phyloP scores from a whole-genome alignment of 2,113 vertebrate species.

The Gambusia holbrooki region DNA sequence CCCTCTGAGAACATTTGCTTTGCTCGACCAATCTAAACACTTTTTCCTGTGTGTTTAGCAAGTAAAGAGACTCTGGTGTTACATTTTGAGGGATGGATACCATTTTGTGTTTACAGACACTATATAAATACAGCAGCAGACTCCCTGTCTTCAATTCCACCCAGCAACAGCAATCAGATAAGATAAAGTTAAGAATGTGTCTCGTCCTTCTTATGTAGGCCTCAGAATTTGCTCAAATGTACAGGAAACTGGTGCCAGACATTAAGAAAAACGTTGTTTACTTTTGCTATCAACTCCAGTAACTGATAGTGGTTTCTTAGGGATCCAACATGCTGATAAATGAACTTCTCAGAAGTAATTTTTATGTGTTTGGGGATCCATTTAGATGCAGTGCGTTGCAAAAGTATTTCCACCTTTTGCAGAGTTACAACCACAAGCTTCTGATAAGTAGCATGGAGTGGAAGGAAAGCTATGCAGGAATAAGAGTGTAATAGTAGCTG shows the following conservation, averaged over 20 bases:
- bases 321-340: not conserved
- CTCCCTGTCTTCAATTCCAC: slow-evolving; percentile 60
- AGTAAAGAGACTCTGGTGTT: slow-evolving; percentile 23
- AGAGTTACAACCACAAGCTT: too few relatives aligned
- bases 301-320: not conserved
- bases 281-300: slow-evolving; percentile 11
- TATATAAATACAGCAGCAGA: slow-evolving; percentile 57
- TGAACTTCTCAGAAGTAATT: too few relatives aligned
- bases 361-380: too few relatives aligned
- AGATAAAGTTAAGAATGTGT: slow-evolving; percentile 41
- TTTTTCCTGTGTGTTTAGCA: slow-evolving; percentile 25
- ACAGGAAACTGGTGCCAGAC: slow-evolving; percentile 36
- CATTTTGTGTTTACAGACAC: slow-evolving; percentile 52
- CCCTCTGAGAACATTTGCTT: slow-evolving; percentile 8
- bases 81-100: slow-evolving; percentile 17
- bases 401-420: too few relatives aligned
- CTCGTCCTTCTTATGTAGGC: slow-evolving; percentile 46
- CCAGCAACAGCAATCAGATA: slow-evolving; percentile 42
- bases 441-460: too few relatives aligned
- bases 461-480: too few relatives aligned
- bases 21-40: slow-evolving; percentile 47
- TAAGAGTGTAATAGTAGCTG: too few relatives aligned
- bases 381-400: too few relatives aligned
- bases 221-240: slow-evolving; percentile 46
- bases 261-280: slow-evolving; percentile 34